phyloP scores from a whole-genome alignment of 2,888 invertebrate species.

The Macrosoma leucophasiata region DNA sequence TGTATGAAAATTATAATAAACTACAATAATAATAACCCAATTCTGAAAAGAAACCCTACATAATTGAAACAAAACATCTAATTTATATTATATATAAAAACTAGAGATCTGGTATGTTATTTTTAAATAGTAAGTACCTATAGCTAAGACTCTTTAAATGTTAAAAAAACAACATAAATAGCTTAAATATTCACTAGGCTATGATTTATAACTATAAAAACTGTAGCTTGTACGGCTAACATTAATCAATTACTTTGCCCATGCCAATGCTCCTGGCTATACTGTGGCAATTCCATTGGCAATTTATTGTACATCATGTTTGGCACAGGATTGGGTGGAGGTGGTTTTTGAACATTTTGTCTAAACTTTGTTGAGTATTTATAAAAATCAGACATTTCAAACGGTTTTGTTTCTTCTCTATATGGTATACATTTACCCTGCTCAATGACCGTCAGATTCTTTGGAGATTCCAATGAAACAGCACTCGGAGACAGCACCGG shows the following conservation, averaged over 20 bases:
- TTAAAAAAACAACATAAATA: no score
- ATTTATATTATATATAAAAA: no score
- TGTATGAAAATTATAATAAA: no score
- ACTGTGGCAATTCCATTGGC: constrained; percentile 63
- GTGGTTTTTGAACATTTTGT: constrained; percentile 66
- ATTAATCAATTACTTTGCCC: constrained; percentile 47
- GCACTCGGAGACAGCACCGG: constrained; percentile 61
- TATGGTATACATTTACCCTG: constrained; percentile 94
- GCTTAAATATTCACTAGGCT: no score
- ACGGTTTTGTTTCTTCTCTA: constrained; percentile 95
- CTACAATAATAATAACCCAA: no score
- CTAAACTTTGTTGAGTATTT: constrained; percentile 97
- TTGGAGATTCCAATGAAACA: constrained; percentile 83
- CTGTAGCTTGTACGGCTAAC: no score
- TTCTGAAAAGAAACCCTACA: no score
- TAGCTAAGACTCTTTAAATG: no score
- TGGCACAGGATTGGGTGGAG: constrained; percentile 36
- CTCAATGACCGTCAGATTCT: constrained; percentile 89
- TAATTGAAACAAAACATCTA: no score
- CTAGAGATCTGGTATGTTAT: no score
- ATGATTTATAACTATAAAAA: no score
- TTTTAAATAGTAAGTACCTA: no score
- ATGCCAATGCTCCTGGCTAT: constrained; percentile 61
- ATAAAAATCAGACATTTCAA: constrained; percentile 98
- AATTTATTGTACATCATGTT: constrained; percentile 53